These are phyloP conservation scores for Hesperia comma DNA, from an alignment of 2,888 invertebrate species.

Conservation along the genomic window DNA sequence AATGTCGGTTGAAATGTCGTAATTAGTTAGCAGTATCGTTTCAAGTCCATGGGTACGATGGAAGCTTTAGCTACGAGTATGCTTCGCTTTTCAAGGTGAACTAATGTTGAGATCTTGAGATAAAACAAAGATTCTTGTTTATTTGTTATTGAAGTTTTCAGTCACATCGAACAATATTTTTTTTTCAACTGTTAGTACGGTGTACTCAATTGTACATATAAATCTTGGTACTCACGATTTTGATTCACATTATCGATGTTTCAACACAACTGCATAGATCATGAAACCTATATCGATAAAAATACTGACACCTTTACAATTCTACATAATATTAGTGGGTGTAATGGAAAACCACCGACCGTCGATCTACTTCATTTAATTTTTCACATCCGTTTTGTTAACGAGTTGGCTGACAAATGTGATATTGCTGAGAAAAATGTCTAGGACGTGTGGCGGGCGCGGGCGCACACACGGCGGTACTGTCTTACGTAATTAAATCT, in stretches of 20 bases:
- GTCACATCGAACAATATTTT: too few species aligned
- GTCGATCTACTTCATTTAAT: not conserved
- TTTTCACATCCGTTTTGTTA: constrained; percentile 20
- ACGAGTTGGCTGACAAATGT: constrained; percentile 18
- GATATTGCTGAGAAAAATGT: constrained; percentile 29
- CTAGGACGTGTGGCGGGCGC: constrained; percentile 13
- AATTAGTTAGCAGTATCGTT: not conserved
- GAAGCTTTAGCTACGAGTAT: too few species aligned
- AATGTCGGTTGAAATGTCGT: constrained; percentile 5
- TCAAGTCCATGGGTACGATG: constrained; percentile 6
- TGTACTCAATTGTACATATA: too few species aligned
- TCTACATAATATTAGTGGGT: too few species aligned
- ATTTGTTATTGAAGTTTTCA: too few species aligned
- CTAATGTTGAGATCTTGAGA: not conserved
- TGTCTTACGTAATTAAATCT: constrained; percentile 27
- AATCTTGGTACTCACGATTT: too few species aligned
- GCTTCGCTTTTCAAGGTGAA: not conserved
- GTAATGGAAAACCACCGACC: not conserved
- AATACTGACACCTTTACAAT: too few species aligned
- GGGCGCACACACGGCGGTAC: not conserved
- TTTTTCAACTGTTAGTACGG: too few species aligned
- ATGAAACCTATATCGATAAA: too few species aligned
- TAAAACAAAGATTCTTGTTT: too few species aligned
- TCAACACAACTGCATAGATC: too few species aligned
- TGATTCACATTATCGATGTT: too few species aligned